Conservation (phyloP, 2,797 vertebrate species). For the Trachops cirrhosus region DNA sequence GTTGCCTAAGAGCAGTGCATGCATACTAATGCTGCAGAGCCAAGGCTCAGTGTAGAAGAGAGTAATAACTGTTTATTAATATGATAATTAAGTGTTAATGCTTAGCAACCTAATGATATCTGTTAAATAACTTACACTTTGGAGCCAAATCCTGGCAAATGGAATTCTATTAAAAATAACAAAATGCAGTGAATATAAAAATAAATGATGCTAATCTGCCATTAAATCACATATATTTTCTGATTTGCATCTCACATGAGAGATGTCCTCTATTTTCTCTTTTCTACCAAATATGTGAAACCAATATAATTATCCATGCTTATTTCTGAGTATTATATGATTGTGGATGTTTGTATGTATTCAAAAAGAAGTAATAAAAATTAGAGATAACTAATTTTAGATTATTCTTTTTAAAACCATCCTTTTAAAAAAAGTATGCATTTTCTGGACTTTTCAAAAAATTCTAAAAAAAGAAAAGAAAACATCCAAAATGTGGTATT, state of each 20-base stretch:
- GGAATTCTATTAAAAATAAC: conserved; percentile 79
- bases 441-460: conserved; percentile 27
- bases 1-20: conserved; percentile 81
- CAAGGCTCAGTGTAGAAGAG: conserved; percentile 75
- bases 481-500: neutral
- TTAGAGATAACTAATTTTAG: conserved; percentile 12
- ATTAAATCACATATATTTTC: conserved; percentile 69
- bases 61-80: conserved; percentile 88
- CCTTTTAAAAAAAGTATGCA: conserved; percentile 4
- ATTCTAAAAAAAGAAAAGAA: conserved; percentile 13
- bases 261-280: conserved; percentile 14
- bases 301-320: conserved; percentile 43
- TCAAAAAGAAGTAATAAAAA: conserved; percentile 30
- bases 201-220: conserved; percentile 70
- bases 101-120: conserved; percentile 83
- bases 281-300: conserved; percentile 38
- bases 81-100: conserved; percentile 87
- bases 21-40: conserved; percentile 81
- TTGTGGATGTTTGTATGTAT: neutral
- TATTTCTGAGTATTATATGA: conserved; percentile 43
- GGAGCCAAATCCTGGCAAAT: conserved; percentile 78
- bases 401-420: neutral
- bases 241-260: conserved; percentile 55
- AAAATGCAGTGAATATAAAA: conserved; percentile 79
- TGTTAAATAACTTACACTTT: conserved; percentile 84